Base-by-base conservation (phyloP, 2,888 invertebrate species). In the Cerastoderma edule region DNA sequence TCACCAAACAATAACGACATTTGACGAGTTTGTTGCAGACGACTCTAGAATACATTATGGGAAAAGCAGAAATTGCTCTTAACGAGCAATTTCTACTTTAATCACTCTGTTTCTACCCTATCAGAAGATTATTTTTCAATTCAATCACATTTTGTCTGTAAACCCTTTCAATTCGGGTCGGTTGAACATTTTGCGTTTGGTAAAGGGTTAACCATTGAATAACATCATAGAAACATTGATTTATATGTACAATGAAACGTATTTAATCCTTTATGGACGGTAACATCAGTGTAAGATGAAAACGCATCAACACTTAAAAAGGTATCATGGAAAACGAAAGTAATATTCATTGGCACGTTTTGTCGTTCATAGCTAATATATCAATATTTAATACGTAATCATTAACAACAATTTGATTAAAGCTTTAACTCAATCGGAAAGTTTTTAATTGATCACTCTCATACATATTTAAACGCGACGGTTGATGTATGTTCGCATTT, bases 51-150 rank as follows among this genome's bases (percentile, higher is more conserved):
- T n/a, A n/a, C n/a, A n/a, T n/a, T n/a, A n/a, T 28, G 56, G 24
- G 28, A 56, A 56, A 56, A 56, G 27, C 30, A 57, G 57, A 57
- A 57, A 57, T n/a, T 57, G 57, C 32, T 57, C 6, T n/a, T 57
- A 8, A 30, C 22, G 6, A 57, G 35, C 57, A 57, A 13, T 56
- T 56, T 56, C 28, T 28, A 13, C 56, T 56, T 56, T 56, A 30
- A 5, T 28, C 56, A 13, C 56, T 30, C n/a, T 53, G 53, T 19
- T 22, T 46, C 46, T 19, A 19, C n/a, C n/a, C 46, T 5, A 46
- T n/a, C 46, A 46, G 46, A n/a, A 46, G n/a, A 2, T 19, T 19
- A 46, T 46, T 16, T 16, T 46, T 46, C 16, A 46, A 19, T 16
- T 19, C n/a, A 46, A 19, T 46, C 16, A 46, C 16, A 46, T 19